phyloP scores from a whole-genome alignment of 1,140 invertebrate genomes.

The Drosophila teissieri region DNA sequence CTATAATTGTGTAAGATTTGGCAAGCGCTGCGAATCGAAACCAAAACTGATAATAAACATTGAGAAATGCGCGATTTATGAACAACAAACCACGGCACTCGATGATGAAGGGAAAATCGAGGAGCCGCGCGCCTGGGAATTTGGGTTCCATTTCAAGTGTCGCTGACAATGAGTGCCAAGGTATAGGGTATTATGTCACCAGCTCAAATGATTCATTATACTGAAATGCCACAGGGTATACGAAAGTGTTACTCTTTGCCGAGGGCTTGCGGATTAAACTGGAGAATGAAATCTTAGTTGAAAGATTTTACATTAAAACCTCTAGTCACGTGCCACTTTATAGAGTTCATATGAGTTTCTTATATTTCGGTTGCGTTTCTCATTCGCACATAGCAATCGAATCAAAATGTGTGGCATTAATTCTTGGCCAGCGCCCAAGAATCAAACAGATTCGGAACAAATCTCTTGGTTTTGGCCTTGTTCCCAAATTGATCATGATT shows the following conservation, averaged over 20 bases:
- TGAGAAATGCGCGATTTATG: conserved; percentile 40
- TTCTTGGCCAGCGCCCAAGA: conserved; percentile 34
- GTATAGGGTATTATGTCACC: conserved; percentile 34
- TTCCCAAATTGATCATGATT: conserved; percentile 42
- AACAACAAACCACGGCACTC: conserved; percentile 37
- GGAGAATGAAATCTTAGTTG: too few relatives aligned
- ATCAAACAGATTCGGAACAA: conserved; percentile 22
- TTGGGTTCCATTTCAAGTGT: conserved; percentile 12
- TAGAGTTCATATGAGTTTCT: not conserved
- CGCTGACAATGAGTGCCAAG: conserved; percentile 10
- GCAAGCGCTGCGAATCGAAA: conserved; percentile 23
- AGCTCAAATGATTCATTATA: conserved; percentile 1
- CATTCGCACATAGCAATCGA: not conserved
- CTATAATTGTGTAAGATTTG: conserved; percentile 49
- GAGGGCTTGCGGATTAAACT: not conserved
- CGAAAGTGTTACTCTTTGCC: conserved; percentile 6
- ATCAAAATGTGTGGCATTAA: conserved; percentile 28
- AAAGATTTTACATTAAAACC: too few relatives aligned
- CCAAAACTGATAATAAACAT: conserved; percentile 35
- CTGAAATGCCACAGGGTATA: conserved; percentile 7
- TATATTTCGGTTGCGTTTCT: conserved; percentile 8
- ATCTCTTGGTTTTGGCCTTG: conserved; percentile 36
- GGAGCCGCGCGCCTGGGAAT: conserved; percentile 16
- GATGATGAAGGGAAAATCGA: conserved; percentile 8
- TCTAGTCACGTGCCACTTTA: conserved; percentile 19